phyloP scores from a whole-genome alignment of 2,888 invertebrate species.

The Chelonus formosanus region DNA sequence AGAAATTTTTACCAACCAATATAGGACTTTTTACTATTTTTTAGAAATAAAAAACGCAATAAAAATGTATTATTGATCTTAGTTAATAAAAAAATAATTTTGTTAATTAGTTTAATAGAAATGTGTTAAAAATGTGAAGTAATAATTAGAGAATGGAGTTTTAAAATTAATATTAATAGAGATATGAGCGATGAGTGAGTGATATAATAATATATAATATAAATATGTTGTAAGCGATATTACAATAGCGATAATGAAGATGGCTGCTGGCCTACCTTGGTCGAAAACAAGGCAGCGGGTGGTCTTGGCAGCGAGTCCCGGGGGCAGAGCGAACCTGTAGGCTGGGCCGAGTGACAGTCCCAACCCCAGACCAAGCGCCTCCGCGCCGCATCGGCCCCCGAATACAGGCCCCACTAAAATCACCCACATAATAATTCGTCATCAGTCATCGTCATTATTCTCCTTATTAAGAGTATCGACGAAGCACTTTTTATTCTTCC shows the following conservation, averaged over 20 bases:
- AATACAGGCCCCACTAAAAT: slow-evolving; percentile 66
- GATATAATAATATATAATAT: neutral
- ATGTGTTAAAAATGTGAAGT: too few species aligned
- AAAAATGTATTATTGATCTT: too few species aligned
- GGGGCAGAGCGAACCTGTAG: slow-evolving; percentile 66
- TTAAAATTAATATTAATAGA: neutral
- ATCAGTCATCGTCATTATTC: slow-evolving; percentile 55
- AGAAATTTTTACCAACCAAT: too few species aligned
- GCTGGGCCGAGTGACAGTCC: slow-evolving; percentile 65
- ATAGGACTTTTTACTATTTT: too few species aligned
- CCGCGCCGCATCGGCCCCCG: slow-evolving; percentile 66
- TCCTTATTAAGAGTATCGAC: slow-evolving; percentile 21
- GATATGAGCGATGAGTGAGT: too few species aligned
- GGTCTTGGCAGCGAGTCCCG: slow-evolving; percentile 66
- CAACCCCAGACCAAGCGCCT: slow-evolving; percentile 65
- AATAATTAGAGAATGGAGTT: neutral
- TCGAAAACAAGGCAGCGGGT: slow-evolving; percentile 66
- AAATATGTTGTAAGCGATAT: neutral
- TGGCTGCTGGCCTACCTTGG: slow-evolving; percentile 65
- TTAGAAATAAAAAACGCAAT: too few species aligned
- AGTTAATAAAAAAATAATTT: too few species aligned
- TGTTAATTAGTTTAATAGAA: too few species aligned
- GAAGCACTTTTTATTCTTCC: slow-evolving; percentile 19
- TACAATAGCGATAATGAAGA: slow-evolving; percentile 51
- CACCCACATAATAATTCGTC: slow-evolving; percentile 57